These are phyloP conservation scores for Oryzias woworae DNA, from an alignment of 2,113 vertebrate genomes.

Conservation along the genomic window DNA sequence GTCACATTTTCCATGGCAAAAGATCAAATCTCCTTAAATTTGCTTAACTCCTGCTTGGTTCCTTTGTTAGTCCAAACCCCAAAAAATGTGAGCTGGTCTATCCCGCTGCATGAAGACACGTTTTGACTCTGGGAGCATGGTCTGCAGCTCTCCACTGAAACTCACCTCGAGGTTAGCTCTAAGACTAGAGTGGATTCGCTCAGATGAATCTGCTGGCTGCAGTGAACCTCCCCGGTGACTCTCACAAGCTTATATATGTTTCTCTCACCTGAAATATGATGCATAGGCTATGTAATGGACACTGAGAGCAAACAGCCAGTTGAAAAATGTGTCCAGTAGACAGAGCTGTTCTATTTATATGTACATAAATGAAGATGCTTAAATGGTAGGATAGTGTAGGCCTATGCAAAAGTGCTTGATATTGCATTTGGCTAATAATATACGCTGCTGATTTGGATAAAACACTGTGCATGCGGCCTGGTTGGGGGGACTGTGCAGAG, in stretches of 20 bases:
- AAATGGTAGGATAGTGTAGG: conserved; percentile 77
- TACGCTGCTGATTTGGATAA: conserved; percentile 75
- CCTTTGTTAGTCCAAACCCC: conserved; percentile 54
- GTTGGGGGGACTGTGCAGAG: conserved; percentile 22
- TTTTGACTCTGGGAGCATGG: conserved; percentile 12
- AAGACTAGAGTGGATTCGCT: conserved; percentile 66
- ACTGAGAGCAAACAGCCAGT: conserved; percentile 72
- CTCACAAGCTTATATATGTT: conserved; percentile 75
- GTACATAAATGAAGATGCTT: conserved; percentile 83
- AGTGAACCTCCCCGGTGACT: conserved; percentile 55
- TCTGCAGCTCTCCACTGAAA: conserved; percentile 52
- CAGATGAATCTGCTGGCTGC: conserved; percentile 74
- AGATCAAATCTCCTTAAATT: conserved; percentile 26
- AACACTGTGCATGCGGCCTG: conserved; percentile 51
- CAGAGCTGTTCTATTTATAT: conserved; percentile 82
- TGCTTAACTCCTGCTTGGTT: conserved; percentile 33
- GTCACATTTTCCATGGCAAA: conserved; percentile 50
- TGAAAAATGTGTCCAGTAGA: conserved; percentile 81
- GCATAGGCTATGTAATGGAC: conserved; percentile 77
- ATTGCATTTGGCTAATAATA: conserved; percentile 80
- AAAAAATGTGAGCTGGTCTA: not conserved
- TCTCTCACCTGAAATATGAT: conserved; percentile 74
- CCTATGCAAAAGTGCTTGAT: conserved; percentile 79
- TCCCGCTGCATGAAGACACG: conserved; percentile 45
- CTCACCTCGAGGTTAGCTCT: conserved; percentile 76